phyloP scores from a whole-genome alignment of 2,113 vertebrate species.

The Bubo scandiacus region DNA sequence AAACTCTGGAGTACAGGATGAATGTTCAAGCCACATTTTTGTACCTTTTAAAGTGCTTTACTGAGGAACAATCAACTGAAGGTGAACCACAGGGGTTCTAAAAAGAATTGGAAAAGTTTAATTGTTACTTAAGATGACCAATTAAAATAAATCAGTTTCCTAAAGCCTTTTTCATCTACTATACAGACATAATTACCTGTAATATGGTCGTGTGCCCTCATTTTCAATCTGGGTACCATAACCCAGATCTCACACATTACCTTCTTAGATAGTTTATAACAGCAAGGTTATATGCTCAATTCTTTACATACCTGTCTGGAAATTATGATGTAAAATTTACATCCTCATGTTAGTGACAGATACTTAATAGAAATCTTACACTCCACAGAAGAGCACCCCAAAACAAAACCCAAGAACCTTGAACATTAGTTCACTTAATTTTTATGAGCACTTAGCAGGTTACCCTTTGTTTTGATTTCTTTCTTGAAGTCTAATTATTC shows the following conservation, averaged over 20 bases:
- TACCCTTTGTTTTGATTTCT: constrained; percentile 44
- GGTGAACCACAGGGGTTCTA: neutral
- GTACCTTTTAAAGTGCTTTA: neutral
- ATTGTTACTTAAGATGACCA: neutral
- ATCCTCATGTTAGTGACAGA: neutral
- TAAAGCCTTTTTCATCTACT: neutral
- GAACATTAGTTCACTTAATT: neutral
- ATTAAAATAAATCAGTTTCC: neutral
- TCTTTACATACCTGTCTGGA: neutral
- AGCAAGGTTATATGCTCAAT: neutral
- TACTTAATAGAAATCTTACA: neutral
- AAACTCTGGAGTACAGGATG: neutral
- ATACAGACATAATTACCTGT: neutral
- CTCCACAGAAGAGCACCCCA: neutral
- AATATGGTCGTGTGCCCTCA: neutral
- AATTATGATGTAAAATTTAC: neutral
- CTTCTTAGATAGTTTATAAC: neutral
- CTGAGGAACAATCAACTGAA: neutral
- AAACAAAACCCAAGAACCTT: neutral
- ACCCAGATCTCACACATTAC: neutral
- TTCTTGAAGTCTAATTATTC: constrained; percentile 63
- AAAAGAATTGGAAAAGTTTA: neutral
- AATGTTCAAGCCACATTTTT: neutral
- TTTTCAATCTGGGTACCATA: neutral
- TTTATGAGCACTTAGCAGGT: constrained; percentile 37